Percentiles rank a stretch among this genome's conserved stretches.
phyloP scores from a whole-genome alignment of 2,113 vertebrate genomes.

The pig (Sus scrofa) region DNA sequence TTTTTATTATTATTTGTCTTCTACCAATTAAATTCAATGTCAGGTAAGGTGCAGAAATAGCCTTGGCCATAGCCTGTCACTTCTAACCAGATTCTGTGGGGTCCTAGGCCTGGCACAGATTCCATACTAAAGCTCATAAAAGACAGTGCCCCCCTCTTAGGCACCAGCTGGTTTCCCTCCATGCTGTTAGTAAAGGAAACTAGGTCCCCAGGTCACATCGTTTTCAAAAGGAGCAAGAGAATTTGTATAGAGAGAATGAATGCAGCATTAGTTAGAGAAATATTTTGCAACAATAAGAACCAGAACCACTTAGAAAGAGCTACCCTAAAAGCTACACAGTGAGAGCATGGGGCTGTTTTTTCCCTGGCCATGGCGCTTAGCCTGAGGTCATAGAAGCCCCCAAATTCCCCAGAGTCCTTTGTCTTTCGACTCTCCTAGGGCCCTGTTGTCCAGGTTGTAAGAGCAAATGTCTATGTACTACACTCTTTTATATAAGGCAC shows the following conservation, averaged over 20 bases:
- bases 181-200: not conserved
- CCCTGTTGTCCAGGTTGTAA: not conserved
- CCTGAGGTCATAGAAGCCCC: not conserved
- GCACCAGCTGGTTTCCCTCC: not conserved
- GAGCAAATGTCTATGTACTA: not conserved
- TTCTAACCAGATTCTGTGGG: not conserved
- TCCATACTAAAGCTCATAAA: not conserved
- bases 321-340: not conserved
- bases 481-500: not conserved
- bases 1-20: not conserved
- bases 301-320: not conserved
- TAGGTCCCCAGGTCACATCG: not conserved
- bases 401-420: not conserved
- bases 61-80: too few relatives aligned
- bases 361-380: not conserved
- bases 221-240: not conserved
- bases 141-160: not conserved
- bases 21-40: not conserved
- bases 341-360: not conserved
- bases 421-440: not conserved
- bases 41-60: not conserved
- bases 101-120: not conserved
- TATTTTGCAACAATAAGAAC: not conserved
- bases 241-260: too few relatives aligned
- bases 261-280: not conserved